Evolutionary conservation across 2,888 invertebrate genomes (phyloP).

Genomic region (Himalopsyche kuldschensis): DNA sequence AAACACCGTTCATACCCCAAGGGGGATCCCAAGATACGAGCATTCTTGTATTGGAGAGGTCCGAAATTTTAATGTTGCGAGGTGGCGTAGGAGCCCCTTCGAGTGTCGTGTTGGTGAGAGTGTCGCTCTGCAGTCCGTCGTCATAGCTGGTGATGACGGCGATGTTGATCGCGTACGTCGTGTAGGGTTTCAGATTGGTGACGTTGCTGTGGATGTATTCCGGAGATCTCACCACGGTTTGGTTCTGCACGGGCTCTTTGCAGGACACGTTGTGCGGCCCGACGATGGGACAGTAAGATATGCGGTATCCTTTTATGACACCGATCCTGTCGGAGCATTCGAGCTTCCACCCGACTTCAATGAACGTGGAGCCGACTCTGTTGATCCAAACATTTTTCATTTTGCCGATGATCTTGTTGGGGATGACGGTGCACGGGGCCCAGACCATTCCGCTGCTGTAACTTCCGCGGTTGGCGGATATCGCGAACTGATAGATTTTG

Average conservation of each 20-base stretch:
- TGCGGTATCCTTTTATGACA: conserved; percentile 71
- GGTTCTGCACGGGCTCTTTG: conserved; percentile 52
- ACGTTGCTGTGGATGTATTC: conserved; percentile 55
- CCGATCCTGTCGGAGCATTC: conserved; percentile 75
- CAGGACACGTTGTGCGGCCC: conserved; percentile 59
- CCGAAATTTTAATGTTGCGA: conserved; percentile 60
- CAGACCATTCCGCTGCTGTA: conserved; percentile 84
- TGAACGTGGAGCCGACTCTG: conserved; percentile 53
- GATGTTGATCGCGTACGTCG: conserved; percentile 72
- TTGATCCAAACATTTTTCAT: conserved; percentile 61
- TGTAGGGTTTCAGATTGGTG: conserved; percentile 70
- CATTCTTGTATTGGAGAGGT: conserved; percentile 66
- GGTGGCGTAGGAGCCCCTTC: conserved; percentile 68
- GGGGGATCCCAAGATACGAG: conserved; percentile 72
- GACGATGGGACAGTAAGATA: conserved; percentile 72
- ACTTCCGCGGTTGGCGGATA: conserved; percentile 71
- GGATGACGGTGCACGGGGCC: conserved; percentile 65
- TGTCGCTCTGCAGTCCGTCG: conserved; percentile 61
- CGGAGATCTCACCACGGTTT: conserved; percentile 41
- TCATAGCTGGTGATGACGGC: conserved; percentile 63
- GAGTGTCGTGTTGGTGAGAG: conserved; percentile 66
- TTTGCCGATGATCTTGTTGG: conserved; percentile 55
- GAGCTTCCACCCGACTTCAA: conserved; percentile 75
- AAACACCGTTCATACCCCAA: conserved; percentile 69
- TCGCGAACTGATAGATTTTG: conserved; percentile 74